These are phyloP conservation scores for Anthrax anthrax DNA, from an alignment of 2,888 invertebrate genomes.

Conservation along the genomic window DNA sequence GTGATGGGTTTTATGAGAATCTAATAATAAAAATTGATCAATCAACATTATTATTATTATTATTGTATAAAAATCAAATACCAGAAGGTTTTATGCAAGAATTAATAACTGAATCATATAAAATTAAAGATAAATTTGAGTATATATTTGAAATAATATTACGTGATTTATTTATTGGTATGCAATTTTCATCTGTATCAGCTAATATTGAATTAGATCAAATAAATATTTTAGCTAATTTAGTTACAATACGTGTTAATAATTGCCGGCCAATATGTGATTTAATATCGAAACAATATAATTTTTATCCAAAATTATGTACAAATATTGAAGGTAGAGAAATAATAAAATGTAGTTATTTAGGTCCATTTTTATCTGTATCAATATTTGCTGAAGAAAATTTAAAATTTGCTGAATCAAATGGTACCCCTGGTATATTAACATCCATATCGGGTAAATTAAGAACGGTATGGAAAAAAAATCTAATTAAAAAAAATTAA, in stretches of 20 bases:
- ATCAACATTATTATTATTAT: slow-evolving; percentile 43
- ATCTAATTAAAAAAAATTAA: not conserved
- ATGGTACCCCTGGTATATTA: slow-evolving; percentile 27
- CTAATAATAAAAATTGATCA: slow-evolving; percentile 23
- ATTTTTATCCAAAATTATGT: slow-evolving; percentile 58
- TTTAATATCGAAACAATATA: slow-evolving; percentile 47
- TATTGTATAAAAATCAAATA: slow-evolving; percentile 43
- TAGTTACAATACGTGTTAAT: slow-evolving; percentile 65
- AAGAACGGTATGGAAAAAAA: slow-evolving; percentile 23
- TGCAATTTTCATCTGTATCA: slow-evolving; percentile 22
- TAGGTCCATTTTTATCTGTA: slow-evolving; percentile 84
- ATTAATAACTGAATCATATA: slow-evolving; percentile 40
- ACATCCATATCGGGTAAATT: slow-evolving; percentile 22
- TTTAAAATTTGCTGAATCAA: slow-evolving; percentile 70
- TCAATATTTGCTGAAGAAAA: slow-evolving; percentile 91
- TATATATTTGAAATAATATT: slow-evolving; percentile 27
- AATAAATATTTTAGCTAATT: slow-evolving; percentile 57
- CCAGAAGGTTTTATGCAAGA: slow-evolving; percentile 47
- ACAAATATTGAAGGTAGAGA: slow-evolving; percentile 74
- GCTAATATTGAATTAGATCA: slow-evolving; percentile 42
- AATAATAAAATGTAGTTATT: slow-evolving; percentile 65
- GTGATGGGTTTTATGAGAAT: slow-evolving; percentile 25
- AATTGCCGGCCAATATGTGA: slow-evolving; percentile 64
- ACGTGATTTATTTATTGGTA: slow-evolving; percentile 29
- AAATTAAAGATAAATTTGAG: slow-evolving; percentile 29